phyloP scores from a whole-genome alignment of 2,888 invertebrate genomes.

The Drosophila monieri region DNA sequence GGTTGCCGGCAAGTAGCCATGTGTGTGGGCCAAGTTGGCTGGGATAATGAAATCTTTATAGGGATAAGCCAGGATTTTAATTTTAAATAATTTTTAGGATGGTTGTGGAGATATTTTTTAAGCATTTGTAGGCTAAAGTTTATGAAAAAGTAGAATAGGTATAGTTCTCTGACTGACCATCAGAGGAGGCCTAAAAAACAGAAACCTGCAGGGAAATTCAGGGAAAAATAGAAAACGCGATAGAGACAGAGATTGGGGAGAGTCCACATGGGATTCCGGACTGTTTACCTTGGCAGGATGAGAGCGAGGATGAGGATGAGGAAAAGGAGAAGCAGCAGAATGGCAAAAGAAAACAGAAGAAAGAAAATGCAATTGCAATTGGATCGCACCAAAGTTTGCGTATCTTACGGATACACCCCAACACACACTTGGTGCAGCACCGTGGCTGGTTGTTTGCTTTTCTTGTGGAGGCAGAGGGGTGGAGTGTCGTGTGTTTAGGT shows the following conservation, averaged over 20 bases:
- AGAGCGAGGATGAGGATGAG: conserved; percentile 27
- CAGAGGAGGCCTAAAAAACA: neutral
- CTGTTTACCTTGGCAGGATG: conserved; percentile 49
- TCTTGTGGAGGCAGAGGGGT: neutral
- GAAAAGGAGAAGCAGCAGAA: conserved; percentile 6
- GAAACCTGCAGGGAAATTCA: conserved; percentile 2
- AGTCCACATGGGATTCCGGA: conserved; percentile 33
- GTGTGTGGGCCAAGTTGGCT: conserved; percentile 6
- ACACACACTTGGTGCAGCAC: conserved; percentile 46
- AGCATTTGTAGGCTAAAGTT: no score
- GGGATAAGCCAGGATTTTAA: conserved; percentile 19
- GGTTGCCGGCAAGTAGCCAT: conserved; percentile 28
- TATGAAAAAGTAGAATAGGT: no score
- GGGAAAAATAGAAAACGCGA: neutral
- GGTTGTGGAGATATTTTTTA: neutral
- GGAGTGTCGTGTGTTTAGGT: conserved; percentile 50
- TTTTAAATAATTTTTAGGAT: neutral
- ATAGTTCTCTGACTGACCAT: conserved; percentile 4
- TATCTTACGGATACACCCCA: conserved; percentile 44
- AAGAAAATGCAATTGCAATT: conserved; percentile 57
- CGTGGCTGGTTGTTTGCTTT: conserved; percentile 28
- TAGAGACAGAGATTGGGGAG: conserved; percentile 4
- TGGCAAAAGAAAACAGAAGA: conserved; percentile 23
- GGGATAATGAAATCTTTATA: conserved; percentile 16
- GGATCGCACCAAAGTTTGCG: conserved; percentile 54